Percentiles rank a stretch among this genome's conserved stretches.
These are phyloP conservation scores for Caenorhabditis elegans DNA, from an alignment of 1,140 invertebrate species.

Conservation along the genomic window WBcel235 BX284603.4:10921501-10922000, in stretches of 20 bases:
- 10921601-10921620: constrained; percentile 14
- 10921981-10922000: too few species aligned
- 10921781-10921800: background rate
- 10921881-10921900: background rate
- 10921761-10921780: constrained; percentile 7
- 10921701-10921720: constrained; percentile 25
- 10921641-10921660: constrained; percentile 6
- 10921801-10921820: background rate
- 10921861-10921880: constrained; percentile 3
- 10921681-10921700: background rate
- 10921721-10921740: constrained; percentile 28
- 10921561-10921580: background rate
- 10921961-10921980: too few species aligned
- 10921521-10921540: too few species aligned
- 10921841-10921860: constrained; percentile 28
- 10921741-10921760: background rate
- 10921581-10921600: constrained; percentile 25
- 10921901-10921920: background rate
- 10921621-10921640: background rate
- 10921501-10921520: too few species aligned
- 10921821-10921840: too few species aligned
- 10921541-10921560: too few species aligned
- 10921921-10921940: background rate
- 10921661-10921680: background rate
- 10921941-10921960: too few species aligned